These are phyloP conservation scores for Silurus meridionalis DNA, from an alignment of 2,113 vertebrate species.

Conservation along the genomic window DNA sequence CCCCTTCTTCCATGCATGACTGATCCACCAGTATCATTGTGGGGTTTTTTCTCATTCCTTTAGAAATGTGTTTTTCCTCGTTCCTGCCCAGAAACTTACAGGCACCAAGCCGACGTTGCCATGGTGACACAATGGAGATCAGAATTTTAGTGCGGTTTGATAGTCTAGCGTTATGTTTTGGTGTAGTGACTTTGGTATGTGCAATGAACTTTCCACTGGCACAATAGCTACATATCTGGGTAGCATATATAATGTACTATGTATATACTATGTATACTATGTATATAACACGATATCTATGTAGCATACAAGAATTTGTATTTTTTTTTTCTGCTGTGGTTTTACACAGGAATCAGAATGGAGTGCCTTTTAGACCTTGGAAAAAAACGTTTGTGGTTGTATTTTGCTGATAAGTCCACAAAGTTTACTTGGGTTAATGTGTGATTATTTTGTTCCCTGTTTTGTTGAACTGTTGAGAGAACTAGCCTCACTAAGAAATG, in stretches of 20 bases:
- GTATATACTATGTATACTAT: too few species aligned
- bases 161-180: slow-evolving; percentile 29
- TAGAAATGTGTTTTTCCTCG: slow-evolving; percentile 24
- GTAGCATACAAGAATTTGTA: neutral
- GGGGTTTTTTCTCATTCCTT: neutral
- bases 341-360: neutral
- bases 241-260: neutral
- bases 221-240: neutral
- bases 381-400: neutral
- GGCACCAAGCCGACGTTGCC: slow-evolving; percentile 42
- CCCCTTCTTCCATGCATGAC: neutral
- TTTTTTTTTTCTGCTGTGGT: neutral
- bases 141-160: slow-evolving; percentile 36
- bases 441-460: neutral
- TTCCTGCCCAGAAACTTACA: slow-evolving; percentile 27
- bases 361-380: neutral
- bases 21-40: neutral
- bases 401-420: neutral
- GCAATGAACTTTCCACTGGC: neutral
- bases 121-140: slow-evolving; percentile 31
- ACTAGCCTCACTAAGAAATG: neutral
- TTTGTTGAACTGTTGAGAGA: neutral
- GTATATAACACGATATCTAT: too few species aligned
- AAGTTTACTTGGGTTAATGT: neutral
- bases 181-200: slow-evolving; percentile 15